These are phyloP conservation scores for Ormyrus rosae DNA, from an alignment of 2,888 invertebrate species.

Conservation along the genomic window DNA sequence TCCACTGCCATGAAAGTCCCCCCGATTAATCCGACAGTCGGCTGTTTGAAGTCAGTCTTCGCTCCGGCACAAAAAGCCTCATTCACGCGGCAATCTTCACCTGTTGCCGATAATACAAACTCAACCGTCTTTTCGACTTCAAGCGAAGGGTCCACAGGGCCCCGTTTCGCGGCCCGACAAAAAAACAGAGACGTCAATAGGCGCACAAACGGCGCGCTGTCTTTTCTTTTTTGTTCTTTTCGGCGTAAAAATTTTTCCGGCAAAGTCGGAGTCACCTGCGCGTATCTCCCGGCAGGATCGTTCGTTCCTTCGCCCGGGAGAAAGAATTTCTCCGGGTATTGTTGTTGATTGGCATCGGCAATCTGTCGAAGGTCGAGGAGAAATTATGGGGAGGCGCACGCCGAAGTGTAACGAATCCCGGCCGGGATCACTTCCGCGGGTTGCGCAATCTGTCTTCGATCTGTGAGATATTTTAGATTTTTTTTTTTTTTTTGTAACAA, in stretches of 20 bases:
- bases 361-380: not conserved
- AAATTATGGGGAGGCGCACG: not conserved
- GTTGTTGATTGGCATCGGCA: constrained; percentile 1
- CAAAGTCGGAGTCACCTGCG: not conserved
- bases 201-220: not conserved
- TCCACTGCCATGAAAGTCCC: no score
- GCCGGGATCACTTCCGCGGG: no score
- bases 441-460: no score
- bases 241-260: not conserved
- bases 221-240: not conserved
- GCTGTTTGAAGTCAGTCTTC: not conserved
- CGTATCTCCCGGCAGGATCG: not conserved
- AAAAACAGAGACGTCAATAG: not conserved
- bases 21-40: no score
- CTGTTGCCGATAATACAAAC: not conserved
- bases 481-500: no score
- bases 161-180: not conserved
- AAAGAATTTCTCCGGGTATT: not conserved
- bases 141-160: no score
- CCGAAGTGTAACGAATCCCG: not conserved
- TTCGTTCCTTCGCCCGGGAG: not conserved
- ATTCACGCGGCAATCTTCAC: not conserved
- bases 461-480: no score
- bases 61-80: not conserved
- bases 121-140: no score